Percentiles rank a stretch among this genome's conserved stretches.
Conservation (phyloP, 2,888 invertebrate genomes). For the Eupithecia vulgata region DNA sequence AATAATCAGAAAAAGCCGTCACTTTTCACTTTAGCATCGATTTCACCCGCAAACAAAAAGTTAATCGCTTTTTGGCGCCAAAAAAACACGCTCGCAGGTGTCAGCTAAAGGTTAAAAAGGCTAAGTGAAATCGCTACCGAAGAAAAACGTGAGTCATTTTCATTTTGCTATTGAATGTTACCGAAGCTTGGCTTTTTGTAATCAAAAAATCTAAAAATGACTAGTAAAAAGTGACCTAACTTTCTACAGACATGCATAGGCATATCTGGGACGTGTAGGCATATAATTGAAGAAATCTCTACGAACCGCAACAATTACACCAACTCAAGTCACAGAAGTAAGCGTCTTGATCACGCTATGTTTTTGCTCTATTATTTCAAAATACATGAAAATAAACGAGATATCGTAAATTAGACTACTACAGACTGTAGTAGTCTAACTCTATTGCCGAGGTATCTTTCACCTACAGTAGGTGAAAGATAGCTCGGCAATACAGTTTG, state of each 20-base stretch:
- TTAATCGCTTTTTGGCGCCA: constrained; percentile 53
- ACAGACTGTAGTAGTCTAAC: no score
- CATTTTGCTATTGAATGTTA: not conserved
- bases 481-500: no score
- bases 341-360: not conserved
- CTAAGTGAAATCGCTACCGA: constrained; percentile 46
- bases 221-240: constrained; percentile 48
- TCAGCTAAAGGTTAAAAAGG: constrained; percentile 46
- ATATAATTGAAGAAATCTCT: constrained; percentile 72
- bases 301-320: constrained; percentile 57
- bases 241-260: constrained; percentile 55
- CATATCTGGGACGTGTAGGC: constrained; percentile 57
- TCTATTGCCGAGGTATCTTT: no score
- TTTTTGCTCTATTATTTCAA: not conserved
- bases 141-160: constrained; percentile 29
- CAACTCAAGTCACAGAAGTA: constrained; percentile 37
- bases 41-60: constrained; percentile 63
- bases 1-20: not conserved
- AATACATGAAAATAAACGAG: no score
- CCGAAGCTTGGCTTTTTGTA: constrained; percentile 12
- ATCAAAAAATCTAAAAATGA: constrained; percentile 20
- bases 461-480: no score
- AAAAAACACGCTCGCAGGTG: constrained; percentile 37
- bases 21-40: constrained; percentile 47
- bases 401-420: no score